Evolutionary conservation across 2,113 vertebrate genomes (phyloP), one percentile per base, ranked within the genome.

Genomic region (Platycercus adscitus): DNA sequence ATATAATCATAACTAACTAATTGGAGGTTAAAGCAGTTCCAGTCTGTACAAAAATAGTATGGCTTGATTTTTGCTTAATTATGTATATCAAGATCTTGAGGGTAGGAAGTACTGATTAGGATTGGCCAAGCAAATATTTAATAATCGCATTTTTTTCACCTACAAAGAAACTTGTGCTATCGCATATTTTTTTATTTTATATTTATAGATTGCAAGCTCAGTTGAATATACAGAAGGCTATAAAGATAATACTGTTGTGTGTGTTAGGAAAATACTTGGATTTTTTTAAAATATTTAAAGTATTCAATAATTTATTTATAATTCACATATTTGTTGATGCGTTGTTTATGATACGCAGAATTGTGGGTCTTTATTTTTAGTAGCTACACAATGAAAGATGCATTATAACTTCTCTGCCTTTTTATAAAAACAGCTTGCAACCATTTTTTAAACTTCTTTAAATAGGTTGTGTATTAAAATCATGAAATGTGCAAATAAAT

Each of bases 291-390:
- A 50, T 21, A 70, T 75, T 7, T 43, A 75, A 85, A 77, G 3
- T 7, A 53, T 77, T 71, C 13, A 24, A 2, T 56, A 4, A 56
- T 37, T 71, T 65, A 31, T 70, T 88, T 44, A 4, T 50, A 11
- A 26, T 78, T 92, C 80, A 8, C 14, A 13, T 77, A n/a, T 18
- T 39, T 82, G 6, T 72, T 65, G 52, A 56, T 88, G 35, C 3
- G 19, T 63, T 89, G 16, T 1, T 91, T 82, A 82, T 85, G 20
- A 17, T 89, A 41, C 63, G 35, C 7, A 2, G 52, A 56, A 19
- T 65, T 77, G 13, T 75, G 55, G 16, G n/a, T 60, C 60, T 91
- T 79, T 85, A 43, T 82, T 93, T 97, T 88, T 92, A 66, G 55
- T 75, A 86, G 26, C 43, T 92, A 23, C 33, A 24, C 33, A 23